Evolutionary conservation across 2,113 vertebrate genomes (phyloP), one percentile per base, ranked within the genome.

Genomic region (Paramisgurnus dabryanus): DNA sequence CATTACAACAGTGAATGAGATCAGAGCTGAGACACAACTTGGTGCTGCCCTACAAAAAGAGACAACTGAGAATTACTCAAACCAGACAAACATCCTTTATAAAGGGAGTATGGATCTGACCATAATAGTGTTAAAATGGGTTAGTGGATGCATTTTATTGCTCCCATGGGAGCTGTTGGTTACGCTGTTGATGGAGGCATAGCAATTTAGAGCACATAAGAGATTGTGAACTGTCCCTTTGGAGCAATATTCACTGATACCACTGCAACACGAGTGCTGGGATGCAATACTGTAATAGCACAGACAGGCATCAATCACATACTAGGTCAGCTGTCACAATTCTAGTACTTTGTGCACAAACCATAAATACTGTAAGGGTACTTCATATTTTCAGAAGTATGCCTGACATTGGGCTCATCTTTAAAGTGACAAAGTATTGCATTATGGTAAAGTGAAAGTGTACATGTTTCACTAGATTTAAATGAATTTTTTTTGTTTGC

Each of bases 191-290:
- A 78, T 78, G 74, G 75, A 81, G 74, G 74, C 70, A 72, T 74
- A 53, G 76, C 69, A 78, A 84, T 81, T 78, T 79, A 81, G 79
- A 79, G 79, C 79, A 81, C 79, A 67, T 80, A 60, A 64, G 82
- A 83, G 71, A 80, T 55, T 78, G 79, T 63, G 79, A 84, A 78
- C 61, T 81, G 67, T 81, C 83, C 83, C 67, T 41, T 66, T 8
- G 68, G 83, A 84, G 68, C 40, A 61, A 55, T 80, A 78, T 74
- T 80, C 75, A 67, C 70, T 67, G 73, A 72, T 82, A 75, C 12
- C 22, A 0, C 78, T 55, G 64, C 61, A 63, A 58, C 55, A 58
- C 50, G 12, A 53, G 55, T n/a, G n/a, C n/a, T 18, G 55, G 6
- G 6, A 58, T 58, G 55, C 55, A 58, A 58, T 58, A 58, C 55